Conservation (phyloP, 2,888 invertebrate genomes). For the Synergus itoensis region DNA sequence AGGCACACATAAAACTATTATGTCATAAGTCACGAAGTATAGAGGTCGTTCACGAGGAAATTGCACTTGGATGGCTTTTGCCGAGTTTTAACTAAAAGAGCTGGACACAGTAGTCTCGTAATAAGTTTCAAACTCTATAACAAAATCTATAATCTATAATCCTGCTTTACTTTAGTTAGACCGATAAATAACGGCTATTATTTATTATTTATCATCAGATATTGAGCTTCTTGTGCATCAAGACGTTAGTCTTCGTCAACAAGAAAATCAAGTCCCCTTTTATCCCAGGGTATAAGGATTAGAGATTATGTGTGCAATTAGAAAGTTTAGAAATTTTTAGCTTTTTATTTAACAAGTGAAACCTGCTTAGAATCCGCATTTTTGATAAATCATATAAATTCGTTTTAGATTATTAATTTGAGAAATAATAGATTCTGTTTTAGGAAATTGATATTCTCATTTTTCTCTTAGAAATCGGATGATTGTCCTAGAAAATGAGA, state of each 20-base stretch:
- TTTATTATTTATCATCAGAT: background rate
- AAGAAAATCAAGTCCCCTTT: background rate
- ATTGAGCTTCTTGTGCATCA: background rate
- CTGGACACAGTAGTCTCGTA: background rate
- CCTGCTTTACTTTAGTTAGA: background rate
- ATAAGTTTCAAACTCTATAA: background rate
- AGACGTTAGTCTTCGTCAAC: background rate
- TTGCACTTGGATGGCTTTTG: constrained; percentile 1
- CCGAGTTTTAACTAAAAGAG: background rate
- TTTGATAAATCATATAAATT: background rate
- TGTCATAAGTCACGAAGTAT: constrained; percentile 36
- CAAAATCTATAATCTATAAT: no score
- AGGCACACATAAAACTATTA: constrained; percentile 41
- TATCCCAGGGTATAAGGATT: background rate
- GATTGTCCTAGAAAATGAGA: background rate
- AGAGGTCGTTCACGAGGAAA: constrained; percentile 6
- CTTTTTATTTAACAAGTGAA: background rate
- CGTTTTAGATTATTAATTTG: background rate
- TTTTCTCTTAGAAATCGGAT: background rate
- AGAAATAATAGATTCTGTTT: no score
- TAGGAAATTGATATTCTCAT: background rate
- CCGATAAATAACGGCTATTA: constrained; percentile 6
- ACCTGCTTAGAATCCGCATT: background rate
- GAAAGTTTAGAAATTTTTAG: background rate
- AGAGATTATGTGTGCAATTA: background rate